Evolutionary conservation across 2,113 vertebrate species (phyloP).

Genomic region (Apodemus speciosus): DNA sequence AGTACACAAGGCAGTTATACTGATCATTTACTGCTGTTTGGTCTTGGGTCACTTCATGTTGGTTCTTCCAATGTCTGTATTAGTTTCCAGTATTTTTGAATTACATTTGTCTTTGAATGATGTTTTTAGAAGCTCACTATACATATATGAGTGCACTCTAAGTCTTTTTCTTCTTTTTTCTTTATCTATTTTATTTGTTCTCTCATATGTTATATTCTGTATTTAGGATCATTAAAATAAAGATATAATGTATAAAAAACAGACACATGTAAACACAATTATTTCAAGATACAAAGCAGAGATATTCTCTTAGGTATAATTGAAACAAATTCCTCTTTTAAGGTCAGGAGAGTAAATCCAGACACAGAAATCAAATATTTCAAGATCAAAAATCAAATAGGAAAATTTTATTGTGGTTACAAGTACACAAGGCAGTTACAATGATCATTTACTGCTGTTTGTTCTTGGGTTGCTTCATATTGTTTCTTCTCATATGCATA

Average conservation of each 20-base stretch:
- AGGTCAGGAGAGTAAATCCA: slow-evolving; percentile 1
- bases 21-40: background rate
- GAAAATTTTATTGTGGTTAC: background rate
- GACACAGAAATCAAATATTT: background rate
- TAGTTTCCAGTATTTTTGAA: background rate
- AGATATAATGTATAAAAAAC: background rate
- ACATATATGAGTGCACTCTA: background rate
- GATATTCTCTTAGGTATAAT: background rate
- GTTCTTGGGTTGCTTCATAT: background rate
- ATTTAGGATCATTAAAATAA: background rate
- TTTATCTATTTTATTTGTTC: background rate
- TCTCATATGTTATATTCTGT: background rate
- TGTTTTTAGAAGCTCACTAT: background rate
- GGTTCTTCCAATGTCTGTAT: background rate
- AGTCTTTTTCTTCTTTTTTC: background rate
- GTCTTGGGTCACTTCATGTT: background rate
- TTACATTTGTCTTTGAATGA: background rate
- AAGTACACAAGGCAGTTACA: background rate
- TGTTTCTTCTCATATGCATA: background rate
- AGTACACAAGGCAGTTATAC: background rate
- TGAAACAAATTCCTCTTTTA: slow-evolving; percentile 11
- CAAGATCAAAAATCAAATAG: too few species aligned
- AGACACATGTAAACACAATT: background rate
- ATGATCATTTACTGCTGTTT: background rate
- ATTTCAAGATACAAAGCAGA: slow-evolving; percentile 17